Conservation (phyloP, 2,888 invertebrate species). For the Amphipyra tragopoginis region DNA sequence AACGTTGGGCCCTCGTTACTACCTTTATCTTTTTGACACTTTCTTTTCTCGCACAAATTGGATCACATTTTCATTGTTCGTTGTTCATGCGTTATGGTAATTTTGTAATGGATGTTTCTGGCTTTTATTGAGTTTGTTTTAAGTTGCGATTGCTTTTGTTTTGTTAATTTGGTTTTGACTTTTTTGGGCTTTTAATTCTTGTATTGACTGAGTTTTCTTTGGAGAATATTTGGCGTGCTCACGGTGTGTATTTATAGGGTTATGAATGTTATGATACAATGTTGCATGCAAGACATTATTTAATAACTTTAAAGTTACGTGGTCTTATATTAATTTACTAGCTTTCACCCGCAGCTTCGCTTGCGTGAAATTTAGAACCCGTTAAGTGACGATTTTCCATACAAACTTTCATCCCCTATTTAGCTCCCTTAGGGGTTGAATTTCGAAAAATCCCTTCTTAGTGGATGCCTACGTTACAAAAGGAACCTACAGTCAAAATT, state of each 20-base stretch:
- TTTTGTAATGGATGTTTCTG: conserved; percentile 72
- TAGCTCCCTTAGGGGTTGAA: no score
- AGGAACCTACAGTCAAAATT: no score
- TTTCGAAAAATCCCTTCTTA: no score
- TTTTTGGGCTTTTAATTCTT: conserved; percentile 25
- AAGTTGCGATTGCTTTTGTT: conserved; percentile 50
- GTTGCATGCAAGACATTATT: no score
- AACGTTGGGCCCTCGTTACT: conserved; percentile 79
- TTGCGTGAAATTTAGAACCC: no score
- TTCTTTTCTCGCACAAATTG: conserved; percentile 82
- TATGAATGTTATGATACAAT: no score
- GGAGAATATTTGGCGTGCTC: neutral
- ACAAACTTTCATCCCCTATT: no score
- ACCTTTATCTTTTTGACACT: conserved; percentile 83
- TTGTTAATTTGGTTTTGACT: conserved; percentile 44
- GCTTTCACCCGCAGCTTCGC: no score
- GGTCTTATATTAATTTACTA: no score
- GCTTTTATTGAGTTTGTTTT: conserved; percentile 60
- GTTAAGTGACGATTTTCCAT: no score
- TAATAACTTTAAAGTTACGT: no score
- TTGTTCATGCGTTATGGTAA: conserved; percentile 76
- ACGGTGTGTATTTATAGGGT: neutral
- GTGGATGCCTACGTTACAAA: no score
- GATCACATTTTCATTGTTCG: conserved; percentile 81
- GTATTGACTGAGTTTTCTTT: neutral